Conservation (phyloP, 2,113 vertebrate species). For the Sturnira hondurensis region DNA sequence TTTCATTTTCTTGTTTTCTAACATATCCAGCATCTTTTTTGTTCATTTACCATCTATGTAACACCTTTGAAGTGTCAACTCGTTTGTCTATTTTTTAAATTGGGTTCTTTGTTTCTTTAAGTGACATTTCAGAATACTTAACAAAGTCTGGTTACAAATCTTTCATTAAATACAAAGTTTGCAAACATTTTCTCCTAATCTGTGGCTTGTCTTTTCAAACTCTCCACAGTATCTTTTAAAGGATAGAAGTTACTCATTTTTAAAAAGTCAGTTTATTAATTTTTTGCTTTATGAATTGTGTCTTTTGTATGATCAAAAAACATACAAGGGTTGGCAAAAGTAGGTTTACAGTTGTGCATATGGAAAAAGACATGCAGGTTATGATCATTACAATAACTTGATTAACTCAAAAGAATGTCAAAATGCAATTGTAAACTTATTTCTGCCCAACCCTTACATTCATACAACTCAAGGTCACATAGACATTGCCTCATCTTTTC, state of each 20-base stretch:
- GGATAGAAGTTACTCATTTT: neutral
- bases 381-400: neutral
- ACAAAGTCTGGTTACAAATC: neutral
- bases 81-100: neutral
- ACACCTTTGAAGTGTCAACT: neutral
- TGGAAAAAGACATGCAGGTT: neutral
- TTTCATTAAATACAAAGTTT: neutral
- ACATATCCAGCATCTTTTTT: neutral
- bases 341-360: neutral
- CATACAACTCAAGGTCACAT: neutral
- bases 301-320: neutral
- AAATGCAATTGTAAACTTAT: neutral
- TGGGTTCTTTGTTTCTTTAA: neutral
- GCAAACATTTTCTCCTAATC: neutral
- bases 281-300: neutral
- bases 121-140: neutral
- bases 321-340: neutral
- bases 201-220: neutral
- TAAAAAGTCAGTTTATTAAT: neutral
- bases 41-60: neutral
- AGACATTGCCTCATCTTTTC: neutral
- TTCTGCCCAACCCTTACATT: neutral
- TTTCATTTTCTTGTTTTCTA: neutral
- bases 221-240: neutral
- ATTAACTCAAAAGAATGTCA: neutral